Evolutionary conservation across 1,140 invertebrate species (phyloP), one percentile per base, ranked within the genome.

Genomic region (Euwallacea fornicatus): DNA sequence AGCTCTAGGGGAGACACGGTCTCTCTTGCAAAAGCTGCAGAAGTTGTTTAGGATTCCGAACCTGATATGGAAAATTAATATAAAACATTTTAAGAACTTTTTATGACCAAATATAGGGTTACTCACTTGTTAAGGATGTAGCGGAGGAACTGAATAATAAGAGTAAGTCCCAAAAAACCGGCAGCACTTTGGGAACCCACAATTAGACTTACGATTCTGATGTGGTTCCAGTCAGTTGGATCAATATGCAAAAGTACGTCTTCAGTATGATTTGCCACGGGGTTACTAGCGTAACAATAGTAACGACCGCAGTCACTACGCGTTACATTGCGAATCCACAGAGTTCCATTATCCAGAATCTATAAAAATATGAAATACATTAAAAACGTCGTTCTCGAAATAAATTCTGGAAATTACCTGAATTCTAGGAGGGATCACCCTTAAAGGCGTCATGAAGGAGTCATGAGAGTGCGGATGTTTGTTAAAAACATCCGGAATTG

Each of bases 281-380:
- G 88, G 83, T 96, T 97, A 67, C 89, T 88, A 11, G 93, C 94
- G 76, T 90, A 89, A 79, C 96, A 98, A 47, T 89, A 88, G 82
- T 97, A 98, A 47, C 88, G 83, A n/a, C 96, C 96, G 73, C 91
- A 90, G 82, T 97, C 94, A 68, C 88, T 85, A 67, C 93, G 85
- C 16, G 84, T 86, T 42, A 87, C 84, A 75, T 87, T 84, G 43
- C 81, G 79, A 60, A 86, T 83, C 43, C 83, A 83, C 55, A 87
- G 77, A 6, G 85, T 84, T 7, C 86, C 86, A 69, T 86, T 84
- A 10, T 84, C 83, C 6, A 84, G 76, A 7, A 87, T 80, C 78
- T 82, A 82, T 4, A 4, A 33, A 33, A 33, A 33, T 33, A 4
- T 33, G 4, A 33, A 33, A 33, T 33, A 33, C 4, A 33, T 33